Conservation (phyloP, 2,888 invertebrate species). For the Caenorhabditis sinica region DNA sequence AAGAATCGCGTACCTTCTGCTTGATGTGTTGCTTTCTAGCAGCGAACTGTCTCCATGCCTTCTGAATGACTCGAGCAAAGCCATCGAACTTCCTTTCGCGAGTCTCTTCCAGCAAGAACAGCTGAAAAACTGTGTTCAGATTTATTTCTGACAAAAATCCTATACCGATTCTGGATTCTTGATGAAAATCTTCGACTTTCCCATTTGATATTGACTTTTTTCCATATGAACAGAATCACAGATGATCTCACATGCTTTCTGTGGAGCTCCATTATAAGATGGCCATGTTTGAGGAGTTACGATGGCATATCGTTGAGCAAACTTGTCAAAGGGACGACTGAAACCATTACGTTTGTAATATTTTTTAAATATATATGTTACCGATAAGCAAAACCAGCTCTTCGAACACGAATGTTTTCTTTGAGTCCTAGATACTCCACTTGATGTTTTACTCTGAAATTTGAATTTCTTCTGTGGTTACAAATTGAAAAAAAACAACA, state of each 20-base stretch:
- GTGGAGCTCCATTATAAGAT: constrained; percentile 85
- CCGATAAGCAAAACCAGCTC: constrained; percentile 88
- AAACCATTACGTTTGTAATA: not conserved
- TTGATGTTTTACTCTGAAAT: constrained; percentile 87
- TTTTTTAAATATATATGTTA: constrained; percentile 83
- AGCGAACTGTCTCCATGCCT: constrained; percentile 88
- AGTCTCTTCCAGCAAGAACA: constrained; percentile 88
- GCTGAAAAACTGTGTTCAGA: constrained; percentile 85
- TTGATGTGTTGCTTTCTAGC: constrained; percentile 86
- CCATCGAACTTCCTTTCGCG: constrained; percentile 88
- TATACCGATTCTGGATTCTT: constrained; percentile 88
- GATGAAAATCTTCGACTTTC: constrained; percentile 88
- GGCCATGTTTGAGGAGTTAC: constrained; percentile 88
- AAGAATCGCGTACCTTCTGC: constrained; percentile 85
- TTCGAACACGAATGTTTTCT: constrained; percentile 88
- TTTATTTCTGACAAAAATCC: constrained; percentile 24
- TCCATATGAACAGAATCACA: constrained; percentile 87
- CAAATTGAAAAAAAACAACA: not conserved
- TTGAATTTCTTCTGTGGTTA: not conserved
- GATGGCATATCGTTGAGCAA: constrained; percentile 87
- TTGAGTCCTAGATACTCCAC: constrained; percentile 88
- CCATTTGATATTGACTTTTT: constrained; percentile 87
- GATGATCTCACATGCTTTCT: constrained; percentile 86
- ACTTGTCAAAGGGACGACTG: constrained; percentile 81
- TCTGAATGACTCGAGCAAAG: constrained; percentile 88